Percentiles rank a stretch among this genome's conserved stretches.
phyloP scores from a whole-genome alignment of 2,888 invertebrate genomes.

The Gisinianus flammeolus region DNA sequence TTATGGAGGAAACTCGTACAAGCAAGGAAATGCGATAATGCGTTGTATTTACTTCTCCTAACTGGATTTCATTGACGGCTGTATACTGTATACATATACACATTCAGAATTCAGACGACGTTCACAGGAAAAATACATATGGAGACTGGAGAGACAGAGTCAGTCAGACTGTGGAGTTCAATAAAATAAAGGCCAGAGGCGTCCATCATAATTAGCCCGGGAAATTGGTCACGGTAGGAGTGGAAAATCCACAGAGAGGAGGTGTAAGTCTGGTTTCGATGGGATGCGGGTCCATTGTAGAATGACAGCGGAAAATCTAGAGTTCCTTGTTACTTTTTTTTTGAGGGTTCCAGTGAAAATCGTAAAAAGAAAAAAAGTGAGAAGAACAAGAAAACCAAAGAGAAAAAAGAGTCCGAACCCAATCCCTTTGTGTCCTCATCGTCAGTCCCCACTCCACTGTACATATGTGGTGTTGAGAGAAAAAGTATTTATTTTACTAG shows the following conservation, averaged over 20 bases:
- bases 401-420: background rate
- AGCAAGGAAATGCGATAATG: no score
- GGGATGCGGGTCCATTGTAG: conserved; percentile 27
- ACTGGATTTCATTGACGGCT: background rate
- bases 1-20: no score
- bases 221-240: conserved; percentile 42
- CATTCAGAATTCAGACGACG: background rate
- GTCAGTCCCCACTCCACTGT: background rate
- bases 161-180: no score
- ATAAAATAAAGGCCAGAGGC: no score
- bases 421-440: background rate
- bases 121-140: no score
- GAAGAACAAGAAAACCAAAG: background rate
- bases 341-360: conserved; percentile 4
- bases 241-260: conserved; percentile 43
- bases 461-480: conserved; percentile 1
- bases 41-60: no score
- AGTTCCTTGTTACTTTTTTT: background rate
- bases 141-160: no score
- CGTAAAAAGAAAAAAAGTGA: background rate
- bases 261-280: conserved; percentile 26
- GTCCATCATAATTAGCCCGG: conserved; percentile 38
- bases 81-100: background rate
- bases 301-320: conserved; percentile 42
- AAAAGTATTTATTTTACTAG: background rate